Percentiles rank a stretch among this genome's conserved stretches.
phyloP scores from a whole-genome alignment of 2,113 vertebrate species.

The Saccopteryx bilineata region DNA sequence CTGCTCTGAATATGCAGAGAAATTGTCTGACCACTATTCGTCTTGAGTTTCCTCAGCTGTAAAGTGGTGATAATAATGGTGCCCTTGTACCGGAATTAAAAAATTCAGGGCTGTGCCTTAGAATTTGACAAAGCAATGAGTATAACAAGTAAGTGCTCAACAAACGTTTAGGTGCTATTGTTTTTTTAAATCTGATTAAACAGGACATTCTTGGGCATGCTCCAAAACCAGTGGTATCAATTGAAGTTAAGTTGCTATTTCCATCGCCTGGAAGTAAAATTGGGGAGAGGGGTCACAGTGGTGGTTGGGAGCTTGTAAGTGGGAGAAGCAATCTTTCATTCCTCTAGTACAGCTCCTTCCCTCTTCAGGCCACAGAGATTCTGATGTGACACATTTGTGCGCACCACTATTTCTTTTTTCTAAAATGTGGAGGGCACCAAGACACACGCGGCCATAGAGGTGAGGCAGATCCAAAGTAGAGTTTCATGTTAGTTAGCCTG shows the following conservation, averaged over 20 bases:
- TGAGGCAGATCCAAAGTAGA: background rate
- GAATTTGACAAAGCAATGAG: background rate
- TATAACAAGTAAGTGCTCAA: background rate
- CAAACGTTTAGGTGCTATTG: background rate
- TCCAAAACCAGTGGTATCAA: background rate
- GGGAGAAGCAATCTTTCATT: background rate
- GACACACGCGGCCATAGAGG: background rate
- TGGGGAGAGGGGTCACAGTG: background rate
- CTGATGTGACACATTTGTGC: background rate
- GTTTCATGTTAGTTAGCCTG: background rate
- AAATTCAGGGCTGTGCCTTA: background rate
- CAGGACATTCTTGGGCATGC: background rate
- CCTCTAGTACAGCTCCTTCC: background rate
- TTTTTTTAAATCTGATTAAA: background rate
- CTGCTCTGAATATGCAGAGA: background rate
- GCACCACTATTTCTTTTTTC: background rate
- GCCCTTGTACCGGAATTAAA: background rate
- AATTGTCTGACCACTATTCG: background rate
- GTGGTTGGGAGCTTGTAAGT: background rate
- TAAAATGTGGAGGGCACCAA: background rate
- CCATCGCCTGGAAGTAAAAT: background rate
- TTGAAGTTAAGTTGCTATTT: background rate
- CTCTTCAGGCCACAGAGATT: background rate
- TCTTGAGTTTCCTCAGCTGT: background rate
- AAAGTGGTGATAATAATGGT: background rate